Conservation (phyloP, 2,888 invertebrate genomes). For the Amblyjoppa proteus region DNA sequence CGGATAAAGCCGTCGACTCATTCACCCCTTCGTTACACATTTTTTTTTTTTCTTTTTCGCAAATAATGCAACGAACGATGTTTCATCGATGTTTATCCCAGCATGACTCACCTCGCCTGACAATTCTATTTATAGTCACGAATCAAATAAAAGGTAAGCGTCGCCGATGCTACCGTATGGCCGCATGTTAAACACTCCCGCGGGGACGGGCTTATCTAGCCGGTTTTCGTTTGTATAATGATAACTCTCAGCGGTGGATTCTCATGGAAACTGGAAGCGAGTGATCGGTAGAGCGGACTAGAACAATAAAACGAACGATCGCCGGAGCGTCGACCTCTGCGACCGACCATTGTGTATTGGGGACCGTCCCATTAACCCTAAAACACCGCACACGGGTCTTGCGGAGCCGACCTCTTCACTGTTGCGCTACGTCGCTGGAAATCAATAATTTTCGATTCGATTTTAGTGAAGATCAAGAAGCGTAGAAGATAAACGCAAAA, state of each 20-base stretch:
- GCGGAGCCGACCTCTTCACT: too few relatives aligned
- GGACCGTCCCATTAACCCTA: background rate
- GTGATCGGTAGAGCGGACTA: background rate
- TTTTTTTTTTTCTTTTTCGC: conserved; percentile 27
- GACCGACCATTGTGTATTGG: conserved; percentile 5
- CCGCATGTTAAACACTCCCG: conserved; percentile 27
- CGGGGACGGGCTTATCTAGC: conserved; percentile 15
- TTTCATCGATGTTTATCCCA: conserved; percentile 14
- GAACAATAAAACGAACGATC: conserved; percentile 30
- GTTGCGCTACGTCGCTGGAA: too few relatives aligned
- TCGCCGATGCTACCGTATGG: conserved; percentile 17
- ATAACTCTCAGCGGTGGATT: conserved; percentile 46
- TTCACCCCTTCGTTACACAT: conserved; percentile 29
- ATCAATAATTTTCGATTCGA: too few relatives aligned
- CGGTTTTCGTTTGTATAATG: conserved; percentile 63
- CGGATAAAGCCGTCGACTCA: conserved; percentile 20
- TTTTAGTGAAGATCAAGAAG: too few relatives aligned
- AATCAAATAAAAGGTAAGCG: conserved; percentile 56
- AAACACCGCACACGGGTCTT: too few relatives aligned
- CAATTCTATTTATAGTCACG: conserved; percentile 59
- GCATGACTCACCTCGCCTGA: conserved; percentile 59
- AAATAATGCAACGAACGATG: conserved; percentile 19
- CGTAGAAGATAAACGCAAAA: too few relatives aligned
- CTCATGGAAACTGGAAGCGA: conserved; percentile 15
- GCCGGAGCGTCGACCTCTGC: background rate